phyloP scores from a whole-genome alignment of 1,140 invertebrate species.

The Ptiloglossa arizonensis region DNA sequence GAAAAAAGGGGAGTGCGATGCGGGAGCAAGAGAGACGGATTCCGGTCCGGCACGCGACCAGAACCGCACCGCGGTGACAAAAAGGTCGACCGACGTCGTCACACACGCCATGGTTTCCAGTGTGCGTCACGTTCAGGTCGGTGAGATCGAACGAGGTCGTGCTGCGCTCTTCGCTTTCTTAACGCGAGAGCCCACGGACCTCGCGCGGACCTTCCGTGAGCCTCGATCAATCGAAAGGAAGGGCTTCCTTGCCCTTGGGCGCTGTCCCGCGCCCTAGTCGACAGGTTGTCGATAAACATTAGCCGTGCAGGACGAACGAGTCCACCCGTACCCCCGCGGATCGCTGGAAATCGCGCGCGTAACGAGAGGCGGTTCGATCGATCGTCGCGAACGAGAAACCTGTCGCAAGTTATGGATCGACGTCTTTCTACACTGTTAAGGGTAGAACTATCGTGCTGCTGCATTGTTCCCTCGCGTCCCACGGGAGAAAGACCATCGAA shows the following conservation, averaged over 20 bases:
- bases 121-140: slow-evolving; percentile 40
- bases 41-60: slow-evolving; percentile 75
- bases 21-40: slow-evolving; percentile 59
- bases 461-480: neutral
- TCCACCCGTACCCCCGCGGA: slow-evolving; percentile 6
- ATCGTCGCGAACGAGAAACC: slow-evolving; percentile 32
- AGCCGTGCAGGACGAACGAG: neutral
- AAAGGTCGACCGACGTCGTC: slow-evolving; percentile 66
- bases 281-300: slow-evolving; percentile 61
- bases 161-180: slow-evolving; percentile 59
- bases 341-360: neutral
- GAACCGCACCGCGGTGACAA: slow-evolving; percentile 69
- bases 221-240: slow-evolving; percentile 36
- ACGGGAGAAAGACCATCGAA: neutral
- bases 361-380: slow-evolving; percentile 34
- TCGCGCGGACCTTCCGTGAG: slow-evolving; percentile 42
- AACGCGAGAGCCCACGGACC: slow-evolving; percentile 62
- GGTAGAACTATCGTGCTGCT: slow-evolving; percentile 2
- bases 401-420: slow-evolving; percentile 6
- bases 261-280: slow-evolving; percentile 8
- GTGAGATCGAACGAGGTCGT: slow-evolving; percentile 44
- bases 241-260: slow-evolving; percentile 44
- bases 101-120: slow-evolving; percentile 10
- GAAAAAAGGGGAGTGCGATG: slow-evolving; percentile 22
- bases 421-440: slow-evolving; percentile 1